Base-by-base conservation (phyloP, 2,888 invertebrate genomes). In the Rhagonycha fulva region DNA sequence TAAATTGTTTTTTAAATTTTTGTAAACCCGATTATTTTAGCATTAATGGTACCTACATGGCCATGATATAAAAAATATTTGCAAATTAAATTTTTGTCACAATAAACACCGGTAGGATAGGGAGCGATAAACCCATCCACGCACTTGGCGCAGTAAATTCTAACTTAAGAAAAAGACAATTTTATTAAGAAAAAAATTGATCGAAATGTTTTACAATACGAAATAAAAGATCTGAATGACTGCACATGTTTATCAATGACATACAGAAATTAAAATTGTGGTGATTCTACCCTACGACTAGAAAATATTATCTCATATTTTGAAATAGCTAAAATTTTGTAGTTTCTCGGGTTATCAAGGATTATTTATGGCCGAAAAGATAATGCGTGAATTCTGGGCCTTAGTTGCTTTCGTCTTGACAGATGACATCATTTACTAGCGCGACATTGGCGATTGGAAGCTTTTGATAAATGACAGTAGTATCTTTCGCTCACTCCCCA, bases 391-490 rank as follows among this genome's bases (percentile, higher is more conserved):
- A 76, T 71, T 60, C 70, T 77, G 71, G 68, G 72, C 71, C 76
- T 63, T 70, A 75, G 75, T 68, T 69, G 68, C 75, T 77, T 74
- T 76, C 77, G 75, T 32, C 76, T 77, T 81, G 81, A 82, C 81
- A 80, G 78, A 82, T 81, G 80, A 81, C 79, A 78, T 81, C 81
- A 81, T 80, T 82, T 82, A 82, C 77, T 73, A 75, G 76, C 76
- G 78, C 76, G 81, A 82, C 81, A 81, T 78, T 75, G 75, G 80
- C 78, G 78, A 82, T 82, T 81, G 81, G 81, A 81, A 79, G 77
- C 76, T 73, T 83, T 82, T 85, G 86, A 86, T 84, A 84, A 84
- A 86, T 85, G 85, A 84, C 82, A 82, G 82, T 28, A 78, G 70
- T 76, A 74, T 77, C 68, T 71, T 74, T 61, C 69, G 72, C 81